A percentile compares a stretch with the other conserved stretches of the same genome.
Evolutionary conservation across 2,113 vertebrate species (phyloP).

Genomic region (Aramus guarauna): DNA sequence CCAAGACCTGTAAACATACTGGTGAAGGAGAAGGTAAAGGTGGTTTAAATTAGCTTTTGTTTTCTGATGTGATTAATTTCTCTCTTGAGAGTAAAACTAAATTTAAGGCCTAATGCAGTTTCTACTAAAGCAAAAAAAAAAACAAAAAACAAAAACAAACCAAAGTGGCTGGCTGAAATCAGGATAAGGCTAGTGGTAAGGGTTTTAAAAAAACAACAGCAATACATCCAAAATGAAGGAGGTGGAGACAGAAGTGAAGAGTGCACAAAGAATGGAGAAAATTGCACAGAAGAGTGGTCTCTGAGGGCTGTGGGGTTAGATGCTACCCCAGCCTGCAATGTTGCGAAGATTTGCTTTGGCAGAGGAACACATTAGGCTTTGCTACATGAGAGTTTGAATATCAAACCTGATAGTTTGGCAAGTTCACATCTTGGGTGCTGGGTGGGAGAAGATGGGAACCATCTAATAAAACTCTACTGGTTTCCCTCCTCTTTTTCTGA

Average conservation of each 20-base stretch:
- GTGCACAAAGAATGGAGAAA: not conserved
- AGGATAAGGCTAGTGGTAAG: not conserved
- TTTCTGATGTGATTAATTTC: not conserved
- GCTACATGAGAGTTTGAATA: not conserved
- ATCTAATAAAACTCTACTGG: not conserved
- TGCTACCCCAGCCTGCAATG: too few relatives aligned
- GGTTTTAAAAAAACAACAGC: not conserved
- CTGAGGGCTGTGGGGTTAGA: not conserved
- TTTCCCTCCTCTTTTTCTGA: not conserved
- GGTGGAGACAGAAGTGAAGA: not conserved
- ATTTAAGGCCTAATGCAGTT: not conserved
- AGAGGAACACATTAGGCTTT: not conserved
- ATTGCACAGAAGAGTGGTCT: not conserved
- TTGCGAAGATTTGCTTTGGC: not conserved
- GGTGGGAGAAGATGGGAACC: not conserved
- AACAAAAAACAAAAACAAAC: too few relatives aligned
- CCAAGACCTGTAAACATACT: not conserved
- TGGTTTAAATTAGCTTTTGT: not conserved
- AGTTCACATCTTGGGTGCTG: not conserved
- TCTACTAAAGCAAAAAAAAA: not conserved
- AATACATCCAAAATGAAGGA: not conserved
- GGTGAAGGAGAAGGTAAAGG: not conserved
- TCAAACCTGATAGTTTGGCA: not conserved
- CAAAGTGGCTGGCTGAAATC: not conserved
- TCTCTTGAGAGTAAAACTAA: not conserved